Base-by-base conservation (phyloP, 2,888 invertebrate species). In the Ochlodes sylvanus region DNA sequence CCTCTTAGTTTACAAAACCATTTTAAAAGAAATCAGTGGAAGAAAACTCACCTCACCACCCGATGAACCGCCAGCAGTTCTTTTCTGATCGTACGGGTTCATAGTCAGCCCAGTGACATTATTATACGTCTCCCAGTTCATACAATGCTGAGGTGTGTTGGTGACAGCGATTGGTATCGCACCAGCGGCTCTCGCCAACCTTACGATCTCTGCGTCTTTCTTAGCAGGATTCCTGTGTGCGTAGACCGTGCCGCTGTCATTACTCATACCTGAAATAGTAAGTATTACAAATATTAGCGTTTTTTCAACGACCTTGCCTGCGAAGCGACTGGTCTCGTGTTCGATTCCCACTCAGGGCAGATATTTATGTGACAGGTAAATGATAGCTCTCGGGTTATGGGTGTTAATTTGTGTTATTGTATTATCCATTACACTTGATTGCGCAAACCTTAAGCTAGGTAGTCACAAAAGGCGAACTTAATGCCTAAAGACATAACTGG, bases 101-200 rank as follows among this genome's bases (percentile, higher is more conserved):
- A 94, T 95, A 0, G 98, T 97, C 54, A 96, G 94, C 0, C 99
- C 99, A 44, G 97, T 96, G 0, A 98, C 95, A 69, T 96, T 96
- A 88, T 99, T 99, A 76, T 95, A 96, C 0, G 97, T 97, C 88
- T 99, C 98, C 96, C 97, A 98, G 92, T 97, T 97, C 95, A 98
- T 94, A 79, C 98, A 98, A 58, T 98, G 92, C 80, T 98, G 98
- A 0, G 98, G 98, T 0, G 98, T 97, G 84, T 98, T 99, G 44
- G 98, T 98, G 2, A 98, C 96, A 2, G 97, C 95, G 60, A 98
- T 87, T 3, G 97, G 96, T 71, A 98, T 97, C 34, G 96, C 98
- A 0, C 98, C 98, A 52, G 97, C 97, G 56, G 95, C 94, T 73
- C 95, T 94, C 63, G 97, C 95, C 50, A 94, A 89, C 57, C 92